A percentile compares a stretch with the other conserved stretches of the same genome.
phyloP scores from a whole-genome alignment of 2,888 invertebrate genomes.

The Aspidiotus destructor region DNA sequence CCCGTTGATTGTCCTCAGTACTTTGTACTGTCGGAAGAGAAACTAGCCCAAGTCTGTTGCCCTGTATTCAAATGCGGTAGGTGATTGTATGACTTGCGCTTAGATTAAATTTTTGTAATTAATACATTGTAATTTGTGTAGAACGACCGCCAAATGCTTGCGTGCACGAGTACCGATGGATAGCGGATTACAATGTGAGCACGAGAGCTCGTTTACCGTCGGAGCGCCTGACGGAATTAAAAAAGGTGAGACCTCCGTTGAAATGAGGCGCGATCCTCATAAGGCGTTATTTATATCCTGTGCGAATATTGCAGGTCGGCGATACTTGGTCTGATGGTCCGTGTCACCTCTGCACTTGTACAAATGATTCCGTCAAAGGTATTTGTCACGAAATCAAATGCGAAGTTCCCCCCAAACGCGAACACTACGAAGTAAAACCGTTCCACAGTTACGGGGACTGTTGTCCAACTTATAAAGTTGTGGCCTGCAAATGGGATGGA shows the following conservation, averaged over 20 bases:
- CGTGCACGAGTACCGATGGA: constrained; percentile 51
- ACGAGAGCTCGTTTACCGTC: constrained; percentile 43
- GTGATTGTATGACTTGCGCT: neutral
- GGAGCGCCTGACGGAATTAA: constrained; percentile 47
- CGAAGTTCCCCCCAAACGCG: constrained; percentile 44
- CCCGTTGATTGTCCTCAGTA: constrained; percentile 52
- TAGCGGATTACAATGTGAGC: constrained; percentile 48
- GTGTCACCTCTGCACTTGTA: constrained; percentile 56
- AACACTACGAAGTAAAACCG: constrained; percentile 50
- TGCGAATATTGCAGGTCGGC: constrained; percentile 43
- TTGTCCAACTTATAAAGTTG: constrained; percentile 51
- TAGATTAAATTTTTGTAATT: neutral
- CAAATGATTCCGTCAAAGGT: constrained; percentile 40
- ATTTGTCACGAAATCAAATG: constrained; percentile 51
- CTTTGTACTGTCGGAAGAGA: constrained; percentile 44
- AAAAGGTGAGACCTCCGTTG: constrained; percentile 44
- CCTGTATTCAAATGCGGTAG: constrained; percentile 55
- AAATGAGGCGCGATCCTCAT: neutral
- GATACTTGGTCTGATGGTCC: constrained; percentile 61
- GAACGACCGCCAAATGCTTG: constrained; percentile 57
- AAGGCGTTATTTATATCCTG: no score
- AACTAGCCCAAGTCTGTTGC: constrained; percentile 52
- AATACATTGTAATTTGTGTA: constrained; percentile 40
- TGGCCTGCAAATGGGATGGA: constrained; percentile 49
- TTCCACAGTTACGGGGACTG: constrained; percentile 51